Conservation (phyloP, 1,140 invertebrate species). For the Trachelipus rathkii region DNA sequence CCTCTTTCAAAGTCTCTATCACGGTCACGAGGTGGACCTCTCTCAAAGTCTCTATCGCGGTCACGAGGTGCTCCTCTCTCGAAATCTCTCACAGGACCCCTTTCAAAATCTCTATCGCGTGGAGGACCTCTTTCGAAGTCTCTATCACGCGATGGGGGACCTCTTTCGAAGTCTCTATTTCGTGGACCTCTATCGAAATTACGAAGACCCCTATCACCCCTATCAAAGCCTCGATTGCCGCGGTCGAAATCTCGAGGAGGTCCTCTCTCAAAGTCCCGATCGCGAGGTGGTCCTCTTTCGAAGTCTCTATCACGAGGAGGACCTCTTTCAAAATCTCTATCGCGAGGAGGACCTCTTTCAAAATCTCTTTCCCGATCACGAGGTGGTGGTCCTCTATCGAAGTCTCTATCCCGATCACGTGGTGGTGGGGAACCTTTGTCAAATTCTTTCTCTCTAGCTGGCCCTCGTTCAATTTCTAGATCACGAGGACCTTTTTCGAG, state of each 20-base stretch:
- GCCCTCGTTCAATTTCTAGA: neutral
- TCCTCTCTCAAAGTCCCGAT: neutral
- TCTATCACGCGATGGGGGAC: neutral
- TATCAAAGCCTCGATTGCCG: neutral
- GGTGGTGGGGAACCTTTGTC: neutral
- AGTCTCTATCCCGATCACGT: neutral
- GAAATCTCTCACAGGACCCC: neutral
- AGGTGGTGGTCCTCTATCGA: neutral
- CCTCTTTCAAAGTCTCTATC: neutral
- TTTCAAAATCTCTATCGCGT: neutral
- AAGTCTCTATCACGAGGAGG: neutral
- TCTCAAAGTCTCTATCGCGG: neutral
- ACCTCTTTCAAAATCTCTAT: constrained; percentile 2
- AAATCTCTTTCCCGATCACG: neutral
- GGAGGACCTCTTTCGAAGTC: too few relatives aligned
- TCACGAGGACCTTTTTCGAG: neutral
- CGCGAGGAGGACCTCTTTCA: neutral
- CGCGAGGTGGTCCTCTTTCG: neutral
- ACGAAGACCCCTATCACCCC: neutral
- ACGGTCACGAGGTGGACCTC: neutral
- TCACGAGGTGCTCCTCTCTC: neutral
- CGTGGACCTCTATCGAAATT: neutral
- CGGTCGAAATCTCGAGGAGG: neutral
- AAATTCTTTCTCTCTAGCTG: neutral
- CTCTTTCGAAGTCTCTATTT: neutral